These are phyloP conservation scores for Onthophagus taurus DNA, from an alignment of 1,140 invertebrate genomes.

Conservation along the genomic window DNA sequence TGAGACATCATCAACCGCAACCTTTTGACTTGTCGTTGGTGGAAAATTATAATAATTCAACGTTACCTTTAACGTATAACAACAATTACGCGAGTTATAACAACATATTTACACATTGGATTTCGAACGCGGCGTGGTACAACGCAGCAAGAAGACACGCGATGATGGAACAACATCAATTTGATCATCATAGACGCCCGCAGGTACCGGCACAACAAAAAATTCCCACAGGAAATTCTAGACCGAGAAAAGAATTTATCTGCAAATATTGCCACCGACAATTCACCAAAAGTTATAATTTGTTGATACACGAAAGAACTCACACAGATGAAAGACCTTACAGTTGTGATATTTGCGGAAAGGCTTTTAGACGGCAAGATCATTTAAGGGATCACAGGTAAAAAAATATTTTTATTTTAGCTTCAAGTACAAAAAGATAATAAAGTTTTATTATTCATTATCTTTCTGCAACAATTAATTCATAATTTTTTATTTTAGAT, in stretches of 20 bases:
- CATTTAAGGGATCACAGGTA: constrained; percentile 86
- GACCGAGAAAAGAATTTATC: constrained; percentile 89
- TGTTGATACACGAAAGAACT: constrained; percentile 89
- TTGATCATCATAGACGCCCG: constrained; percentile 38
- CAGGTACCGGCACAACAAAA: constrained; percentile 46
- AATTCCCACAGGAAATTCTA: constrained; percentile 44
- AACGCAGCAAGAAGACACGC: too few species aligned
- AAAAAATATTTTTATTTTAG: constrained; percentile 26
- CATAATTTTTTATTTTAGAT: constrained; percentile 57
- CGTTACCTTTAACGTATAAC: too few species aligned
- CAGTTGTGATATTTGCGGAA: constrained; percentile 90
- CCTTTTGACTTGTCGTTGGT: too few species aligned
- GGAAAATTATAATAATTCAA: too few species aligned
- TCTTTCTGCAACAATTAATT: too few species aligned
- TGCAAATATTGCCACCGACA: constrained; percentile 91
- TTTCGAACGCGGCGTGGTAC: constrained; percentile 57
- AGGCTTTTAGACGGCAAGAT: constrained; percentile 89
- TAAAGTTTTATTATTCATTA: too few species aligned
- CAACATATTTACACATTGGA: constrained; percentile 58
- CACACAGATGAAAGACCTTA: constrained; percentile 94
- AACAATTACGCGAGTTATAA: constrained; percentile 40
- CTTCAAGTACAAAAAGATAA: constrained; percentile 13
- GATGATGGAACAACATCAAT: constrained; percentile 33
- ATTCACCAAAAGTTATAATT: constrained; percentile 95
- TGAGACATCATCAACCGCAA: constrained; percentile 6